Conservation (phyloP, 2,888 invertebrate species). For the Campopleginae sp. region DNA sequence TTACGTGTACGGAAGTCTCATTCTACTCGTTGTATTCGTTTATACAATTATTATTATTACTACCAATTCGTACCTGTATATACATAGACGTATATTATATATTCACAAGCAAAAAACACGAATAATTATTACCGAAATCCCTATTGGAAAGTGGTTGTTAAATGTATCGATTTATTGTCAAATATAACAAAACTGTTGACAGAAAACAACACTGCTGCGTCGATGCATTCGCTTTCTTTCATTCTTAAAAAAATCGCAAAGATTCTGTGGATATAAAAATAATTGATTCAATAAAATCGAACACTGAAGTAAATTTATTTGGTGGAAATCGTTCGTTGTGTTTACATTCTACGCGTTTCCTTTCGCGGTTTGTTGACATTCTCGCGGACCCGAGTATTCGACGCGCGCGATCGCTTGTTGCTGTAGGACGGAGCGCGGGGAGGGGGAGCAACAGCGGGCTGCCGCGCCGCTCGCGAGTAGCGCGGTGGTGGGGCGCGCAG, state of each 20-base stretch:
- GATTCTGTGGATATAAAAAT: not conserved
- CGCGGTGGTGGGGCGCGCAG: no score
- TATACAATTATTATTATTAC: slow-evolving; percentile 31
- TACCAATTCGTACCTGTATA: slow-evolving; percentile 61
- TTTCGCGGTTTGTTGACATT: no score
- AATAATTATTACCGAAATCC: slow-evolving; percentile 61
- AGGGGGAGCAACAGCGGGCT: no score
- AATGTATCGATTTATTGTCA: slow-evolving; percentile 72
- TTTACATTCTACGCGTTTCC: no score
- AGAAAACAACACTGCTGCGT: slow-evolving; percentile 44
- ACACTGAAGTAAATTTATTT: no score
- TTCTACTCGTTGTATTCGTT: slow-evolving; percentile 21
- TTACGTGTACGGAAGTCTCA: slow-evolving; percentile 9
- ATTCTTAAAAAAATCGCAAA: not conserved
- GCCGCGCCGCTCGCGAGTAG: no score
- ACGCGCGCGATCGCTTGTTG: no score
- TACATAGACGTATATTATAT: slow-evolving; percentile 24
- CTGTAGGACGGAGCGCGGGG: no score
- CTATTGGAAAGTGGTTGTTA: slow-evolving; percentile 71
- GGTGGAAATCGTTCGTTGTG: no score
- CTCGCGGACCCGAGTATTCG: no score
- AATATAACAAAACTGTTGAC: slow-evolving; percentile 75
- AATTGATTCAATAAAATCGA: not conserved
- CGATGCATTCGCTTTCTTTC: no score
- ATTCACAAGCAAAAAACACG: slow-evolving; percentile 26